Base-by-base conservation (phyloP, 2,113 vertebrate genomes). In the Silurus glanis region DNA sequence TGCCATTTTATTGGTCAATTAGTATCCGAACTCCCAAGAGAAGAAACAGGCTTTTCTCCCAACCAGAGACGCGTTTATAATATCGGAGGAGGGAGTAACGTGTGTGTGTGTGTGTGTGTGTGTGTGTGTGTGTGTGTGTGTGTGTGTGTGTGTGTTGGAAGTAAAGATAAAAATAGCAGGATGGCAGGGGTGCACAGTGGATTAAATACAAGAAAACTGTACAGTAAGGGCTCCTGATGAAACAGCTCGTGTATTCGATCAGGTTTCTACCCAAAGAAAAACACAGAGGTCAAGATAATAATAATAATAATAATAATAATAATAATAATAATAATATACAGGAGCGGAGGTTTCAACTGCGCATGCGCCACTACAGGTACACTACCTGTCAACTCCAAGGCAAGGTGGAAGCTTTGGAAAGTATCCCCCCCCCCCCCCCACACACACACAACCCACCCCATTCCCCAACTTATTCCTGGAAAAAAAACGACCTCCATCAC, bases 1-100 rank as follows among this genome's bases (percentile, higher is more conserved):
- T 94, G 94, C 93, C 95, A 86, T 95, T 95, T 96, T 96, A 96
- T 95, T 96, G 95, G 96, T 96, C 95, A 96, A 96, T 96, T 96
- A 96, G 96, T 96, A 95, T 96, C 95, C 94, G 94, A 95, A 95
- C 28, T 45, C 37, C 58, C 95, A 93, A 95, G 94, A 95, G 95
- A 95, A 95, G 94, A 95, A 95, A 95, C 95, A 93, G 93, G 94
- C 72, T 82, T 83, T 25, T 79, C 71, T 80, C 71, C 86, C 83
- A 89, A 87, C 82, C 86, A 85, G 37, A 72, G 8, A 28, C 55
- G 37, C 37, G 21, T 80, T 72, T 58, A 37, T 37, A 83, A 84
- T 74, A 61, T 53, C 59, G 55, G 58, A 82, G 53, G 23, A 58
- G 53, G 23, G 51, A 58, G 74, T 14, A 5, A 3, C 56, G 23